phyloP scores from a whole-genome alignment of 1,140 invertebrate genomes.

The Lepidurus packardi region DNA sequence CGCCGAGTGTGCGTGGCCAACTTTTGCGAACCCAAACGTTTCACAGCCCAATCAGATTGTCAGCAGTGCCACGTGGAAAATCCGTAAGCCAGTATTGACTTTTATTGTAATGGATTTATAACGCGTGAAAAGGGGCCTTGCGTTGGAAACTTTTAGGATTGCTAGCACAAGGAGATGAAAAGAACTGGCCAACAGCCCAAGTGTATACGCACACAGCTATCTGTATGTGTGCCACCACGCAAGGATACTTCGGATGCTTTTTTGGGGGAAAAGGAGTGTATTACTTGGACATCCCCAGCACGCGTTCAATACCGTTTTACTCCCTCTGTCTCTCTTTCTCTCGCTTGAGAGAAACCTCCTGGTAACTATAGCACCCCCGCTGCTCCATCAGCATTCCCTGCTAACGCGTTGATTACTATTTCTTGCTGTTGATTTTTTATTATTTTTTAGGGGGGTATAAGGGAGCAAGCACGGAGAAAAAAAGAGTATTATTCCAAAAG shows the following conservation, averaged over 20 bases:
- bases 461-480: not conserved
- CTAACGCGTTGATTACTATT: not conserved
- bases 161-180: not conserved
- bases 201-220: not conserved
- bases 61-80: not conserved
- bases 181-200: conserved; percentile 1
- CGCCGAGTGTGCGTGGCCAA: not conserved
- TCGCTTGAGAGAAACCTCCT: not conserved
- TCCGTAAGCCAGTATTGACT: not conserved
- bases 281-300: not conserved
- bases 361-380: not conserved
- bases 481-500: not conserved
- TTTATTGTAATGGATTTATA: conserved; percentile 7
- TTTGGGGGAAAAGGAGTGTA: not conserved
- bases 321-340: not conserved
- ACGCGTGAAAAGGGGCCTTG: not conserved
- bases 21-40: not conserved
- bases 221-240: not conserved
- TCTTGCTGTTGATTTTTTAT: not conserved
- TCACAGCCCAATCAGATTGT: not conserved
- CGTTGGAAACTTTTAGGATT: not conserved
- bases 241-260: not conserved
- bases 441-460: not conserved
- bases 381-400: not conserved
- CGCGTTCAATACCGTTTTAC: not conserved